Evolutionary conservation across 2,113 vertebrate species (phyloP), one percentile per base, ranked within the genome.

Genomic region (Corapipo altera): DNA sequence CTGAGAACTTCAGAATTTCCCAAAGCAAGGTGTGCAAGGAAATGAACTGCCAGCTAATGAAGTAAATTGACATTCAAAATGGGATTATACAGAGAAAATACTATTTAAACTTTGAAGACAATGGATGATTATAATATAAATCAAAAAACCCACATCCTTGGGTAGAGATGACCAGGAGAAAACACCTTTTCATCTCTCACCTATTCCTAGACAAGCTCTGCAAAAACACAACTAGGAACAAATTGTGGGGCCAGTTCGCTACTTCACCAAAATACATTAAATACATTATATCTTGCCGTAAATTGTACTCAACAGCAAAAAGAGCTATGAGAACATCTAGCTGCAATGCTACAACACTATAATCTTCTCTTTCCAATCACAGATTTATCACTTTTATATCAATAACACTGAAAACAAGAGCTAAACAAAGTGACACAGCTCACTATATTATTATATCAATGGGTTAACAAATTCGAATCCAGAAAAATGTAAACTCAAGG

Each of bases 401-500:
- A 51, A 52, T 75, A 84, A 64, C 4, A 1, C 9, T 46, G 30
- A 75, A 74, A 79, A 58, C 11, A 71, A 32, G 24, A 87, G 58
- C 5, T 51, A 11, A 91, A 70, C 30, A 37, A 89, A 73, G 55
- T 22, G 9, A 32, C 46, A 32, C 43, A 82, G 51, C 41, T 79
- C 67, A 85, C 64, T 48, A 62, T 37, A 12, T 30, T 62, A 74
- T 92, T 77, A 2, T 41, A 32, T 21, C 44, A 80, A 67, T 27
- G 46, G 33, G 54, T 88, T 94, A 91, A 94, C 49, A 82, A 76
- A 91, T 39, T 94, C 22, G 88, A 91, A 52, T 66, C 57, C 86
- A 84, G 79, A 91, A 95, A 92, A 89, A 91, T 33, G 52, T 66
- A 67, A 77, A 91, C n/a, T 72, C 52, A 84, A 85, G 73, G 43